Conservation (phyloP, 2,888 invertebrate species). For the Himalopsyche kuldschensis region DNA sequence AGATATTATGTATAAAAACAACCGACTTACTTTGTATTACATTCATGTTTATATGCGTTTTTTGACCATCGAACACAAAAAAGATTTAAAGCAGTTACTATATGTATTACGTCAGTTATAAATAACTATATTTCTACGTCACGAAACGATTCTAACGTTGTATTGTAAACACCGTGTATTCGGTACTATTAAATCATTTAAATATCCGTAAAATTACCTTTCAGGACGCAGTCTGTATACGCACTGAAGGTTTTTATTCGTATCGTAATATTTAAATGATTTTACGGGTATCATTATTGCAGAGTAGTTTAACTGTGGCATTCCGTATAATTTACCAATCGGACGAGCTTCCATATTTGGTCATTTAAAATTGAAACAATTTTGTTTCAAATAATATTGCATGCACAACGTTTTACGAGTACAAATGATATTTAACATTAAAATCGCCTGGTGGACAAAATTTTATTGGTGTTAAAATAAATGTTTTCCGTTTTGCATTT, state of each 20-base stretch:
- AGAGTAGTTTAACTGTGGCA: background rate
- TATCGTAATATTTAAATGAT: conserved; percentile 11
- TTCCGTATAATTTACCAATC: background rate
- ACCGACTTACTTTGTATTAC: no score
- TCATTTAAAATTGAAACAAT: background rate
- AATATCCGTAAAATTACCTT: conserved; percentile 5
- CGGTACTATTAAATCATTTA: conserved; percentile 14
- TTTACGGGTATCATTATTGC: conserved; percentile 5
- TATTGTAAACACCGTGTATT: background rate
- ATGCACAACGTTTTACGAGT: background rate
- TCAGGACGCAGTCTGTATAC: background rate
- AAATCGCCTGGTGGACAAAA: background rate
- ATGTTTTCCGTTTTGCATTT: background rate
- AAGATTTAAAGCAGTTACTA: no score
- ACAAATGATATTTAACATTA: background rate
- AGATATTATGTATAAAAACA: no score
- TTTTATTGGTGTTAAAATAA: background rate
- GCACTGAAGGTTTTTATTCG: background rate
- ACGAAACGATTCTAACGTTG: no score
- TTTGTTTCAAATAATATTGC: background rate
- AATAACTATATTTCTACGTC: no score
- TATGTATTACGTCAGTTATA: no score
- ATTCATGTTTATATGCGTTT: no score
- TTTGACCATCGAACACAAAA: no score
- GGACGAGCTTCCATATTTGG: background rate